Evolutionary conservation across 1,140 invertebrate species (phyloP).

Genomic region (Lepidurus couesii): DNA sequence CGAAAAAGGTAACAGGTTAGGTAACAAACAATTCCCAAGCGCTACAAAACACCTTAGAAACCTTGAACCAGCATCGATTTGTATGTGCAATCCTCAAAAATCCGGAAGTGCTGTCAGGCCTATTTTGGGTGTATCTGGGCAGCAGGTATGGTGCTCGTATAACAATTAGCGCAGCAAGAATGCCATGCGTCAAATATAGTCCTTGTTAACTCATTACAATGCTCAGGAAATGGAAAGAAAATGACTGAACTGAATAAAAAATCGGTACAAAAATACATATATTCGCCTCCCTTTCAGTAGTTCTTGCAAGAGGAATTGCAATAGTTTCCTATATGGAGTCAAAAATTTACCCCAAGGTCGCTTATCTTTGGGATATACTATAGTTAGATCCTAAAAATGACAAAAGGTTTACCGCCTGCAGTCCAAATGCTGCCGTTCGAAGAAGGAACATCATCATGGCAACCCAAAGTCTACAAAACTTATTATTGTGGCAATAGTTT

Average conservation of each 20-base stretch:
- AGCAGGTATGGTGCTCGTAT: neutral
- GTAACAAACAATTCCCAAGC: neutral
- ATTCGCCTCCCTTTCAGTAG: neutral
- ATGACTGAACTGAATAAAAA: neutral
- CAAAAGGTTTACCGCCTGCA: neutral
- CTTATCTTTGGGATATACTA: no score
- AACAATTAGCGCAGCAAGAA: neutral
- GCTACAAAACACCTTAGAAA: neutral
- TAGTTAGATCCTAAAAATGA: neutral
- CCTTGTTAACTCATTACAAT: neutral
- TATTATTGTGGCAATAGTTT: neutral
- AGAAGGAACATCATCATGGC: neutral
- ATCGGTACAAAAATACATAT: neutral
- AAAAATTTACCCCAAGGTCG: no score
- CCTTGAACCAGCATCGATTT: constrained; percentile 1
- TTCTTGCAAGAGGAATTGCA: neutral
- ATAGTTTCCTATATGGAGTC: no score
- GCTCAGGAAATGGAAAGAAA: neutral
- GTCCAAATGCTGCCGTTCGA: neutral
- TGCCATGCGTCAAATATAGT: neutral
- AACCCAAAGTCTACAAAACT: neutral
- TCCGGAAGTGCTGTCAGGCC: neutral
- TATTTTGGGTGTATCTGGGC: neutral
- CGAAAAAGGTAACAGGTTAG: neutral
- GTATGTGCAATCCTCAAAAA: neutral